A percentile compares a stretch with the other conserved stretches of the same genome.
Conservation (phyloP, 2,113 vertebrate genomes). For the Pterocles burchelli region DNA sequence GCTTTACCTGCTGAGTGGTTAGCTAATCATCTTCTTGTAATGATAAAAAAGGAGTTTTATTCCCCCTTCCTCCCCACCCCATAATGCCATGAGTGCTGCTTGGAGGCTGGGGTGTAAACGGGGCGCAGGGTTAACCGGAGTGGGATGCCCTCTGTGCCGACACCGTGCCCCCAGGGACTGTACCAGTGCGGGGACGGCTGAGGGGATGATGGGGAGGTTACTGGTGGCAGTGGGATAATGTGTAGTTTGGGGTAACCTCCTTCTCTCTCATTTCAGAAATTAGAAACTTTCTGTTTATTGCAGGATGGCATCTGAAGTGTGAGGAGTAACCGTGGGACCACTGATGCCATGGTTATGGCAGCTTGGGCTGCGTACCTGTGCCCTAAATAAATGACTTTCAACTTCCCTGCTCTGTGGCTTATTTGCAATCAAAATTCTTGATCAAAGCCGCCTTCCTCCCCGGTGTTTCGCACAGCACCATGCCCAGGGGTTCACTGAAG, state of each 20-base stretch:
- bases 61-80: background rate
- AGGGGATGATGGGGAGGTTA: background rate
- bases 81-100: background rate
- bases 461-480: background rate
- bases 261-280: background rate
- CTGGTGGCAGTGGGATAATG: background rate
- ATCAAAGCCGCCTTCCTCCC: background rate
- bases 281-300: background rate
- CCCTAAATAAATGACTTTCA: background rate
- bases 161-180: background rate
- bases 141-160: background rate
- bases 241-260: background rate
- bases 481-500: background rate
- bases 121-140: no score
- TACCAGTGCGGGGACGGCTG: no score
- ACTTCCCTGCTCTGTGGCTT: background rate
- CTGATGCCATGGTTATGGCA: fast-evolving
- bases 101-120: background rate
- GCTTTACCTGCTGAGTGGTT: conserved; percentile 38
- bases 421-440: background rate
- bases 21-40: background rate
- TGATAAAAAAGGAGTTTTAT: background rate
- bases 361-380: background rate
- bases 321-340: background rate
- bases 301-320: background rate